A percentile compares a stretch with the other conserved stretches of the same genome.
Evolutionary conservation across 2,113 vertebrate species (phyloP).

Genomic region (Silurus meridionalis): DNA sequence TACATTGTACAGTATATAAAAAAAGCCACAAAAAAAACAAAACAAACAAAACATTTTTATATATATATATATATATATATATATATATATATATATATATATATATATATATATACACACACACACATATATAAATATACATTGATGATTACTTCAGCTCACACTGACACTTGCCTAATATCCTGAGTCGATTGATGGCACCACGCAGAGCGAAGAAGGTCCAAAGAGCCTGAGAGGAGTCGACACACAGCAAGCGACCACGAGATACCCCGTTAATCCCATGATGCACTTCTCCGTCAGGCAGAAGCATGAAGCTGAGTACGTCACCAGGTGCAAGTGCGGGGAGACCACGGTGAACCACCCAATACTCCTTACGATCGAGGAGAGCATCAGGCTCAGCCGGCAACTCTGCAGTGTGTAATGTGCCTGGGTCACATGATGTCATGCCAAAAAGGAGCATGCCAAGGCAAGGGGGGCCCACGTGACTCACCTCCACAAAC

Average conservation of each 20-base stretch:
- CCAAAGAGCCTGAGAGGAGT: conserved; percentile 94
- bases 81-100: too few relatives aligned
- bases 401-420: conserved; percentile 89
- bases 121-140: too few relatives aligned
- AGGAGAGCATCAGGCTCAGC: conserved; percentile 90
- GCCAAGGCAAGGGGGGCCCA: conserved; percentile 87
- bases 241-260: conserved; percentile 90
- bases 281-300: conserved; percentile 89
- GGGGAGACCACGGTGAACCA: conserved; percentile 87
- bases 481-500: conserved; percentile 89
- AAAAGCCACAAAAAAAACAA: neutral
- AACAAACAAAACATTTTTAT: neutral
- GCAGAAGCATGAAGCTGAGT: conserved; percentile 88
- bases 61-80: too few relatives aligned
- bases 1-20: neutral
- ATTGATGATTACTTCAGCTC: neutral
- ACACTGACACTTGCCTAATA: conserved; percentile 76
- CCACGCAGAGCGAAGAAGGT: conserved; percentile 93
- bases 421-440: conserved; percentile 89
- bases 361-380: conserved; percentile 98
- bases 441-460: conserved; percentile 91
- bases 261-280: conserved; percentile 86
- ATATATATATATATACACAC: too few relatives aligned
- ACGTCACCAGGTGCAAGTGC: conserved; percentile 85
- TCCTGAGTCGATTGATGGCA: conserved; percentile 88